Conservation (phyloP, 1,140 invertebrate genomes). For the Heliconius hermathena region DNA sequence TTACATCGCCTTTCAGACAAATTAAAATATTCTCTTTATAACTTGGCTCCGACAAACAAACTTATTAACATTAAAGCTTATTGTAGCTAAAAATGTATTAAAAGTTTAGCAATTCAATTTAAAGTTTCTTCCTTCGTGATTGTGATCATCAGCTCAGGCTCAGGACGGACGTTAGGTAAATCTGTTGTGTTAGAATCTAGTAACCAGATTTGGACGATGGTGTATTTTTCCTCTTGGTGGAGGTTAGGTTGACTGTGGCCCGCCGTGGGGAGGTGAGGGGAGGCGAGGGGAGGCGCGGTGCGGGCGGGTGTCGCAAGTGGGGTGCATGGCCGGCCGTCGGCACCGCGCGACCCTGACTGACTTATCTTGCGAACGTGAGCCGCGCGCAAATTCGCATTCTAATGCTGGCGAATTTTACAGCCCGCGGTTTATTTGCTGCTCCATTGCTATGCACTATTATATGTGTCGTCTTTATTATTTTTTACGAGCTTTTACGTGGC, state of each 20-base stretch:
- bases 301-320: conserved; percentile 66
- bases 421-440: conserved; percentile 42
- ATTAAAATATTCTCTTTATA: neutral
- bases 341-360: conserved; percentile 80
- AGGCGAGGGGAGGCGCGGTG: conserved; percentile 43
- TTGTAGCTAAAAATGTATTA: conserved; percentile 3
- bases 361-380: conserved; percentile 79
- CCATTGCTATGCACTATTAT: conserved; percentile 27
- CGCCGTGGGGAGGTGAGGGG: conserved; percentile 23
- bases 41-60: conserved; percentile 2
- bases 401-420: conserved; percentile 73
- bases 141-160: neutral
- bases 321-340: conserved; percentile 79
- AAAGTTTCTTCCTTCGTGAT: neutral
- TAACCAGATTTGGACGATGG: neutral
- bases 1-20: neutral
- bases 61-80: conserved; percentile 9
- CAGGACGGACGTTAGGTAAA: neutral
- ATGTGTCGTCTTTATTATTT: neutral
- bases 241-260: neutral
- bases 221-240: neutral
- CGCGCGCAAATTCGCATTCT: conserved; percentile 79
- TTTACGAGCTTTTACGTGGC: conserved; percentile 2
- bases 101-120: conserved; percentile 2
- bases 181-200: neutral